These are phyloP conservation scores for Tiphia femorata DNA, from an alignment of 2,888 invertebrate genomes.

Conservation along the genomic window DNA sequence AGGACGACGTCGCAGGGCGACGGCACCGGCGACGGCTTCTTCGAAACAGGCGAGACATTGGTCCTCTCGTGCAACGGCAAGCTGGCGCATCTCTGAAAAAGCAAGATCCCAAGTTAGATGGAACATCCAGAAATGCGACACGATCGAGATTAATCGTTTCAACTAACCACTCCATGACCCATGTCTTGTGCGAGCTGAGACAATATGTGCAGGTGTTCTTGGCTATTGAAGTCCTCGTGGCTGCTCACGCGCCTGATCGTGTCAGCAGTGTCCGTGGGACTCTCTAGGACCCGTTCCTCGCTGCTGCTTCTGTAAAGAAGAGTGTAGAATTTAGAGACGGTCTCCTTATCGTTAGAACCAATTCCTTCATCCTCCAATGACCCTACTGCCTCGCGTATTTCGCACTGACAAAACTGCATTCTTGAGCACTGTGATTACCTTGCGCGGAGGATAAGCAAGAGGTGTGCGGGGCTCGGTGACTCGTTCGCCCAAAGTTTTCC, in stretches of 20 bases:
- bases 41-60: slow-evolving; percentile 62
- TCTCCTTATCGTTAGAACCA: no score
- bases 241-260: slow-evolving; percentile 73
- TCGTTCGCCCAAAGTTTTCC: no score
- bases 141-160: background rate
- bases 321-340: no score
- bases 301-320: slow-evolving; percentile 63
- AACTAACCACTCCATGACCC: slow-evolving; percentile 67
- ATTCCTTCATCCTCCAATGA: no score
- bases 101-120: background rate
- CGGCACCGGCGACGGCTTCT: slow-evolving; percentile 56
- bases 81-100: slow-evolving; percentile 58
- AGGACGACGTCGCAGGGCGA: slow-evolving; percentile 58
- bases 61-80: slow-evolving; percentile 65
- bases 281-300: slow-evolving; percentile 64
- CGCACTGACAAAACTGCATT: no score
- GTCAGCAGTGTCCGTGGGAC: slow-evolving; percentile 44
- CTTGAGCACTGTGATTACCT: no score
- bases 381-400: no score
- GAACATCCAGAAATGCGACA: background rate
- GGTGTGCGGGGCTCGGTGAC: no score
- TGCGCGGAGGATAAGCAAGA: no score
- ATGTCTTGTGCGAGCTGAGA: slow-evolving; percentile 62
- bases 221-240: slow-evolving; percentile 73
- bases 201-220: slow-evolving; percentile 58